These are phyloP conservation scores for Drosophila imparisetae DNA, from an alignment of 2,888 invertebrate genomes.

Conservation along the genomic window DNA sequence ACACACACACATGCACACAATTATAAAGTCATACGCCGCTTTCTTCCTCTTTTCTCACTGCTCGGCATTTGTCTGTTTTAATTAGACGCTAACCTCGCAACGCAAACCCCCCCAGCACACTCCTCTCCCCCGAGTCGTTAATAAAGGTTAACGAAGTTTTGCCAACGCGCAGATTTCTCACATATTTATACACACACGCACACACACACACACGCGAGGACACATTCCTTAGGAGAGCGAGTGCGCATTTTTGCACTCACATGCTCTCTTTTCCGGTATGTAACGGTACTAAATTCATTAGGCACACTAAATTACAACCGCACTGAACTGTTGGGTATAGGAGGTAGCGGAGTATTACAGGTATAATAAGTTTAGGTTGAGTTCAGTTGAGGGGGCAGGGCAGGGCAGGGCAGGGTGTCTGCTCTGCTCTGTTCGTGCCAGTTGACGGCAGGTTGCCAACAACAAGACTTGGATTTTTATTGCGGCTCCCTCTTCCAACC, in stretches of 20 bases:
- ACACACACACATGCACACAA: slow-evolving; percentile 22
- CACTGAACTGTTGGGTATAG: slow-evolving; percentile 35
- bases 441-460: slow-evolving; percentile 41
- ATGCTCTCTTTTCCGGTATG: slow-evolving; percentile 68
- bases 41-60: slow-evolving; percentile 17
- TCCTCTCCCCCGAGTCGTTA: slow-evolving; percentile 50
- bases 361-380: slow-evolving; percentile 10
- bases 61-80: slow-evolving; percentile 65
- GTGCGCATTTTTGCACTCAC: slow-evolving; percentile 78
- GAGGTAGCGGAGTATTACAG: background rate
- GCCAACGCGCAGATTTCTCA: slow-evolving; percentile 72
- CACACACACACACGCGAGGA: slow-evolving; percentile 21
- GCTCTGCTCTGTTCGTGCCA: slow-evolving; percentile 27
- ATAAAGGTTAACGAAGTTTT: slow-evolving; percentile 78
- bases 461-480: slow-evolving; percentile 56
- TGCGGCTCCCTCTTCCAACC: slow-evolving; percentile 27
- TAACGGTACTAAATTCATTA: slow-evolving; percentile 81
- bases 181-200: slow-evolving; percentile 48
- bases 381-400: background rate
- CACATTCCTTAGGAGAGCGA: slow-evolving; percentile 46
- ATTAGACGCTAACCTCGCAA: slow-evolving; percentile 57
- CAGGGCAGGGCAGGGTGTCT: background rate
- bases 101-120: background rate
- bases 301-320: slow-evolving; percentile 80
- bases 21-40: slow-evolving; percentile 58